Percentiles rank a stretch among this genome's conserved stretches.
phyloP scores from a whole-genome alignment of 1,140 invertebrate genomes.

The Aphaenogaster ashmeadi region DNA sequence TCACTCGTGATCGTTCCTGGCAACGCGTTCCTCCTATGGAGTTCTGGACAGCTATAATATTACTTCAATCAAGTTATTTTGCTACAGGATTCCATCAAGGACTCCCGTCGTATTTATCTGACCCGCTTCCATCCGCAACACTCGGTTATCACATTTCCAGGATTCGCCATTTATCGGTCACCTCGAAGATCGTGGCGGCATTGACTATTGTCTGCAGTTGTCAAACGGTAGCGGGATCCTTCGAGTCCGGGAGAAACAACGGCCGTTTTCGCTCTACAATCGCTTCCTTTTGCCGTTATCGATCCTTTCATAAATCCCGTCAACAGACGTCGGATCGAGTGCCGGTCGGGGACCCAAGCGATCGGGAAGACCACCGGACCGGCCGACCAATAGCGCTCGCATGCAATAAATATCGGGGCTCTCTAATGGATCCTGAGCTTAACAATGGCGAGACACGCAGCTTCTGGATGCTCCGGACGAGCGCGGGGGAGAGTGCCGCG shows the following conservation, averaged over 20 bases:
- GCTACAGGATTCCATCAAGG: not conserved
- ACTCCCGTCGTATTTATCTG: not conserved
- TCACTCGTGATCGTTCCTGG: too few species aligned
- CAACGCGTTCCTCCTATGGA: too few species aligned
- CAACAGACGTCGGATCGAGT: not conserved
- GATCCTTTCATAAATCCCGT: constrained; percentile 10
- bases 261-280: not conserved
- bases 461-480: constrained; percentile 10
- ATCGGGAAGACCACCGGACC: not conserved
- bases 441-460: constrained; percentile 21
- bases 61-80: too few species aligned
- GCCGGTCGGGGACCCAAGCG: too few species aligned
- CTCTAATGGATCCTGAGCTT: constrained; percentile 36
- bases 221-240: not conserved
- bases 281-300: not conserved
- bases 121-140: not conserved
- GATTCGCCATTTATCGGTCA: not conserved
- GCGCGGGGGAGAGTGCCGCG: not conserved
- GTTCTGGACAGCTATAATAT: too few species aligned
- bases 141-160: not conserved
- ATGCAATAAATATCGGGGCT: constrained; percentile 36
- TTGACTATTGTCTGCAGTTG: not conserved
- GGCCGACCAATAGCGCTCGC: not conserved
- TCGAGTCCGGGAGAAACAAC: not conserved
- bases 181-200: not conserved